Evolutionary conservation across 2,797 vertebrate genomes (phyloP).

Genomic region (Cyprinodon diabolis): DNA sequence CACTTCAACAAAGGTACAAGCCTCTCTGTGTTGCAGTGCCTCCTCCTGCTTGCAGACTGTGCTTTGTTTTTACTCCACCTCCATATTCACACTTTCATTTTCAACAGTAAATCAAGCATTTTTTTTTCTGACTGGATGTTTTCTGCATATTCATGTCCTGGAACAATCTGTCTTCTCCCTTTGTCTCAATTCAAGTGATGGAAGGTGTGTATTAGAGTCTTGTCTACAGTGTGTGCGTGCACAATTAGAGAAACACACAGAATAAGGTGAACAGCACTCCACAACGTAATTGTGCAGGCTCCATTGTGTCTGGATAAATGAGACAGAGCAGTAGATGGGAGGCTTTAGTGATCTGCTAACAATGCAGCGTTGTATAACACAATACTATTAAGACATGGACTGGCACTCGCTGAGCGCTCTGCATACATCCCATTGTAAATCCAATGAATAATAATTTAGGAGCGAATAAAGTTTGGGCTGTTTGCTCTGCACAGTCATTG

Average conservation of each 20-base stretch:
- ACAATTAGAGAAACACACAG: constrained; percentile 24
- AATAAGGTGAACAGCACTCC: constrained; percentile 33
- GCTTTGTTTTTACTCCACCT: constrained; percentile 2
- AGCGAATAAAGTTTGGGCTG: constrained; percentile 56
- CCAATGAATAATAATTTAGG: constrained; percentile 69
- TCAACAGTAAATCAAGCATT: not conserved
- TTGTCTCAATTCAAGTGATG: constrained; percentile 25
- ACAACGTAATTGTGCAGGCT: constrained; percentile 41
- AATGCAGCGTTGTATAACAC: constrained; percentile 44
- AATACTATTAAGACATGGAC: constrained; percentile 55
- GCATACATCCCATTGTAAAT: constrained; percentile 58
- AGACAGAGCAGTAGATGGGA: constrained; percentile 51
- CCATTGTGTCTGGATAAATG: constrained; percentile 62
- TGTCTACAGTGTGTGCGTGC: not conserved
- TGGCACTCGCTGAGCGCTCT: constrained; percentile 28
- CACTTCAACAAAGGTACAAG: constrained; percentile 29
- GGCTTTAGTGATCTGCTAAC: constrained; percentile 58
- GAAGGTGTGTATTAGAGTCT: constrained; percentile 38
- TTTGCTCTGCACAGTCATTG: constrained; percentile 23
- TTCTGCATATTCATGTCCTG: constrained; percentile 4
- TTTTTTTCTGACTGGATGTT: not conserved
- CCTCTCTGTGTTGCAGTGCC: constrained; percentile 2
- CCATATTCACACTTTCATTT: not conserved
- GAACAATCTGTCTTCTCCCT: constrained; percentile 7
- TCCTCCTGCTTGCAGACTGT: not conserved